A percentile compares a stretch with the other conserved stretches of the same genome.
Conservation (phyloP, 2,888 invertebrate species). For the Drosophila kuntzei region DNA sequence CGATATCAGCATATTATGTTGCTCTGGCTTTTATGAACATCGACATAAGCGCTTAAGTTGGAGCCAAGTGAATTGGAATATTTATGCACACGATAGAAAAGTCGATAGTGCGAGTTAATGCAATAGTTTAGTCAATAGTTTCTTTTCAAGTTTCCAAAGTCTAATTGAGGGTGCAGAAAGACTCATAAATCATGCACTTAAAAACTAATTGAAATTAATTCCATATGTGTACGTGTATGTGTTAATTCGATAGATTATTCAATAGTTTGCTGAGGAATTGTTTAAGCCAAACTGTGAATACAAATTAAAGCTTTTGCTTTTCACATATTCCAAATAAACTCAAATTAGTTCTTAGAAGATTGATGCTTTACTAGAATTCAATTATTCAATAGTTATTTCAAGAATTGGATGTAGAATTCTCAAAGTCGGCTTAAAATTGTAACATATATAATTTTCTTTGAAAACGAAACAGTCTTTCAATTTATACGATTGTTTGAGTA, state of each 20-base stretch:
- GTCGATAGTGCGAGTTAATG: slow-evolving; percentile 11
- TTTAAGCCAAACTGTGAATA: background rate
- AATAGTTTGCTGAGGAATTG: background rate
- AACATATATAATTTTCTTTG: background rate
- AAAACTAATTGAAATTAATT: background rate
- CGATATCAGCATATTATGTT: slow-evolving; percentile 52
- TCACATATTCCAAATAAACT: background rate
- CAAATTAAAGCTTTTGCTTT: background rate
- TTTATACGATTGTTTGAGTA: no score
- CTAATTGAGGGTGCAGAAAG: background rate
- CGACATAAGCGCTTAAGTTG: slow-evolving; percentile 26
- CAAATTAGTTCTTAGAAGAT: background rate
- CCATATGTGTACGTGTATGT: background rate
- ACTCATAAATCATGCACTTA: background rate
- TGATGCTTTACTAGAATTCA: background rate
- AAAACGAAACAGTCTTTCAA: background rate
- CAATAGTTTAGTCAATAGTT: slow-evolving; percentile 18
- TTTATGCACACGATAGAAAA: slow-evolving; percentile 22
- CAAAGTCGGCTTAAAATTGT: background rate
- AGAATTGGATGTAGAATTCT: background rate
- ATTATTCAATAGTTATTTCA: background rate
- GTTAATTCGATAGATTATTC: background rate
- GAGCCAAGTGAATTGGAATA: slow-evolving; percentile 24
- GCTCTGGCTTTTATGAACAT: slow-evolving; percentile 27
- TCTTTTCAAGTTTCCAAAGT: background rate